phyloP scores from a whole-genome alignment of 2,797 vertebrate genomes.

The Enteromius viviparus region DNA sequence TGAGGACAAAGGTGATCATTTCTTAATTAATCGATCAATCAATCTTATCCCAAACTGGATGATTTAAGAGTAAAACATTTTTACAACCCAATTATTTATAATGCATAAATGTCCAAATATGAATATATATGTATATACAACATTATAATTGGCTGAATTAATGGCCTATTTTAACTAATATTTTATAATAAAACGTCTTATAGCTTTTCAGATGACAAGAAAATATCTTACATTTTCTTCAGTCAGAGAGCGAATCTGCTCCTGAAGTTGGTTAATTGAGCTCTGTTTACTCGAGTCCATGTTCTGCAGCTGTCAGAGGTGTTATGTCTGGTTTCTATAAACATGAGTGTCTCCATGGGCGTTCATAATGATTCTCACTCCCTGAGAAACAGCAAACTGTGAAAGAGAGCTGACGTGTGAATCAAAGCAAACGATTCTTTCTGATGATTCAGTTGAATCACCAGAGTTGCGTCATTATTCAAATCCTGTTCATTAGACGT shows the following conservation, averaged over 20 bases:
- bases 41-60: background rate
- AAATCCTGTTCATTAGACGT: background rate
- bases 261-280: constrained; percentile 50
- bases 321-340: constrained; percentile 46
- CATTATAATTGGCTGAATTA: background rate
- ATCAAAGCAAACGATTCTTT: background rate
- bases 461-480: background rate
- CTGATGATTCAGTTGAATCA: background rate
- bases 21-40: background rate
- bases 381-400: background rate
- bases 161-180: background rate
- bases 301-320: constrained; percentile 21
- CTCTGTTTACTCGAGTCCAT: constrained; percentile 69
- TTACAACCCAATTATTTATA: background rate
- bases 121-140: background rate
- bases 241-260: constrained; percentile 59
- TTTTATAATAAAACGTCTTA: background rate
- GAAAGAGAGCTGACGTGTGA: background rate
- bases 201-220: background rate
- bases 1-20: background rate
- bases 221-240: constrained; percentile 66
- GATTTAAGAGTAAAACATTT: too few species aligned
- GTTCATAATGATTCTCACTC: constrained; percentile 1
- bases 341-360: constrained; percentile 29
- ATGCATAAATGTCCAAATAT: background rate